Evolutionary conservation across 2,797 vertebrate species (phyloP).

Genomic region (Balearica regulorum): DNA sequence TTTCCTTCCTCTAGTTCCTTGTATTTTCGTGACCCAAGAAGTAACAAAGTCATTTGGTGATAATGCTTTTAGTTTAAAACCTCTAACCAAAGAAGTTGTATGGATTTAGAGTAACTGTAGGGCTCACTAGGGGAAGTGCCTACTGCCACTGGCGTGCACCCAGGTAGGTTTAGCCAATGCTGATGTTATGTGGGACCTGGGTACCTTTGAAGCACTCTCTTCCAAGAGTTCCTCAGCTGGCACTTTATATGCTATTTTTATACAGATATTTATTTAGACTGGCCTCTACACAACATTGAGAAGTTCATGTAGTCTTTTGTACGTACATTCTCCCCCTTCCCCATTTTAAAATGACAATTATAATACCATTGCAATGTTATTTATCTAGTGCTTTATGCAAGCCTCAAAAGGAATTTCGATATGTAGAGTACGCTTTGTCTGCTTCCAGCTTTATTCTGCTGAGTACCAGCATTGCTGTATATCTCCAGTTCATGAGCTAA

Average conservation of each 20-base stretch:
- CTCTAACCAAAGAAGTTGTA: background rate
- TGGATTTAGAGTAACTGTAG: background rate
- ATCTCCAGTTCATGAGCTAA: background rate
- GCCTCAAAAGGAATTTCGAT: background rate
- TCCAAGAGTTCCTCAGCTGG: background rate
- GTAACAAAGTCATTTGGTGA: background rate
- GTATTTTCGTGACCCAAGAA: background rate
- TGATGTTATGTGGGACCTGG: background rate
- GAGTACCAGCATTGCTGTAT: background rate
- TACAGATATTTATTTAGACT: background rate
- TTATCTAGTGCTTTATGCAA: background rate
- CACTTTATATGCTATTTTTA: background rate
- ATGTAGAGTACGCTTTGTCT: background rate
- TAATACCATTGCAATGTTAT: background rate
- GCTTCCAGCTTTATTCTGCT: background rate
- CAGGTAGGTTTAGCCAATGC: background rate
- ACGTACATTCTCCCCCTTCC: background rate
- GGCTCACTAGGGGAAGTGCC: background rate
- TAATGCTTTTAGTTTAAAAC: background rate
- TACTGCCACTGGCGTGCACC: background rate
- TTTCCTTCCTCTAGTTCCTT: background rate
- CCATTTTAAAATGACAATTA: background rate
- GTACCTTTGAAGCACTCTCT: background rate
- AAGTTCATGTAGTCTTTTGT: background rate
- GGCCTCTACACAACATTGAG: background rate